Base-by-base conservation (phyloP, 2,113 vertebrate genomes). In the Gobio gobio region DNA sequence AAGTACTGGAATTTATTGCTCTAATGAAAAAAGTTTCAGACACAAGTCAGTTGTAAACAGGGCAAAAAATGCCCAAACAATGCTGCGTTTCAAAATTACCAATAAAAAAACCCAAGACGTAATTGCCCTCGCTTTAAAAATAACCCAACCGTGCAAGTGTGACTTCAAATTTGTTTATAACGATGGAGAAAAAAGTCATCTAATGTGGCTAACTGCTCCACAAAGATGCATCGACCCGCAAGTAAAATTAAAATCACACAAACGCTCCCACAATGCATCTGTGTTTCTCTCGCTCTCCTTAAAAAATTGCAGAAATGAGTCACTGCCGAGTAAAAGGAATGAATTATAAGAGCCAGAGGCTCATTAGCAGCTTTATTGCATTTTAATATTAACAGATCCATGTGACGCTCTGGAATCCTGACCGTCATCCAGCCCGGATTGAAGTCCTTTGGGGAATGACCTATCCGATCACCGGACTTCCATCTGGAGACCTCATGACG, bases 21-120 rank as follows among this genome's bases (percentile, higher is more conserved):
- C 33, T 74, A 88, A 90, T 89, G 79, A 87, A 90, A 89, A 86
- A 83, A 84, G 82, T 87, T 88, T 79, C 45, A 78, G 84, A 72
- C 63, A 78, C 82, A 75, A 76, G 74, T 83, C 75, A 16, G 58
- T 20, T 45, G 84, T 78, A 86, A 36, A 87, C 73, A 87, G 66
- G 81, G 8, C n/a, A 85, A 77, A 75, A 56, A 49, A 14, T 26
- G 3, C 36, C 14, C 70, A 73, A 85, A 64, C 29, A 77, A 70
- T 85, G 76, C 73, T 54, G 83, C 10, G 59, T 66, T 82, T 82
- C 45, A 82, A 54, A 82, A 70, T 36, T 2, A 54, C 16, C 51
- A 58, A 73, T 43, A 56, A 85, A 78, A 85, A 82, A 47, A 6
- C 10, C 63, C 45, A 70, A 40, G 61, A 82, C 20, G 63, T 70